Evolutionary conservation across 1,140 invertebrate species (phyloP).

Genomic region (Conus betulinus): DNA sequence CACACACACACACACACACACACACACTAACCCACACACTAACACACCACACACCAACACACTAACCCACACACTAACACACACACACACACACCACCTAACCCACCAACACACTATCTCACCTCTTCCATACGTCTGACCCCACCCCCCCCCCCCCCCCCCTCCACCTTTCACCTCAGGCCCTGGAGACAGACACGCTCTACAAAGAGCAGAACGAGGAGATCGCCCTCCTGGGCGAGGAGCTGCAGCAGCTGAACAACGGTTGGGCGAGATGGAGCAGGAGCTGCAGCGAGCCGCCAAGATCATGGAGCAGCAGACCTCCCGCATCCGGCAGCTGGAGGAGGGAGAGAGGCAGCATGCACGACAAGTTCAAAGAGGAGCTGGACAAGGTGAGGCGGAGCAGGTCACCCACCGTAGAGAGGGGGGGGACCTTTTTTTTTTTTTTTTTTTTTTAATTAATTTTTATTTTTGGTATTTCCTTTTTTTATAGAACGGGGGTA

Average conservation of each 20-base stretch:
- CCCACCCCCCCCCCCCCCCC: no score
- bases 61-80: no score
- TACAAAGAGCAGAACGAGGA: slow-evolving; percentile 64
- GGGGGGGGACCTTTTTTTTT: no score
- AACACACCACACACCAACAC: no score
- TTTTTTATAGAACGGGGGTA: no score
- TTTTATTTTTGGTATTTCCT: no score
- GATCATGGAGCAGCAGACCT: slow-evolving; percentile 62
- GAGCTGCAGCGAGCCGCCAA: slow-evolving; percentile 57
- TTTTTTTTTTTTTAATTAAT: no score
- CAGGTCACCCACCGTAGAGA: no score
- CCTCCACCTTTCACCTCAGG: not conserved
- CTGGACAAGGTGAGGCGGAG: slow-evolving; percentile 53
- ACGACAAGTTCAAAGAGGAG: slow-evolving; percentile 58
- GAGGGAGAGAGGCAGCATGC: slow-evolving; percentile 58
- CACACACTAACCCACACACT: no score
- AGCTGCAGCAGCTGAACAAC: slow-evolving; percentile 58
- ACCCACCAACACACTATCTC: not conserved
- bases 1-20: no score
- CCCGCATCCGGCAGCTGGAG: slow-evolving; percentile 49
- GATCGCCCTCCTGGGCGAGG: slow-evolving; percentile 55
- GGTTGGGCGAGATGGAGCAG: slow-evolving; percentile 56
- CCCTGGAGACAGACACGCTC: slow-evolving; percentile 51
- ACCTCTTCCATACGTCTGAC: not conserved
- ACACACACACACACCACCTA: no score